A percentile compares a stretch with the other conserved stretches of the same genome.
Conservation (phyloP, 2,888 invertebrate species). For the Rhagonycha lutea region DNA sequence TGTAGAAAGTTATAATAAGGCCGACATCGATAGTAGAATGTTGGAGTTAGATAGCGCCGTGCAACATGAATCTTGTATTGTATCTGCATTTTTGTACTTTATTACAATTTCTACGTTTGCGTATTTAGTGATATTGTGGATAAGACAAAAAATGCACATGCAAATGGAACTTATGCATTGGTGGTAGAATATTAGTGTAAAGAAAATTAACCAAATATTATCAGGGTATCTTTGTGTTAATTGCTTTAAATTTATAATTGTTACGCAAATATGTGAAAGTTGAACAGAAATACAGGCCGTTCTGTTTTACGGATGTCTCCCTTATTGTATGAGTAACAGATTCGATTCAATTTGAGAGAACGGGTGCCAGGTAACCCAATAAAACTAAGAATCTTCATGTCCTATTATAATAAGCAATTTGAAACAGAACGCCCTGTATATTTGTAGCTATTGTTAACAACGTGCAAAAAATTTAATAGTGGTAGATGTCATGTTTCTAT, state of each 20-base stretch:
- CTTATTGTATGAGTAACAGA: background rate
- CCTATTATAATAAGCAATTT: background rate
- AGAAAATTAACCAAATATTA: constrained; percentile 19
- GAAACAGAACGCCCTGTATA: background rate
- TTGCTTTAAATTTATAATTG: background rate
- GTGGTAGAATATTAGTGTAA: constrained; percentile 44
- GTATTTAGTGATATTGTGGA: constrained; percentile 53
- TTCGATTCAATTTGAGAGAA: no score
- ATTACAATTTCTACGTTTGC: constrained; percentile 54
- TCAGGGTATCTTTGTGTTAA: constrained; percentile 26
- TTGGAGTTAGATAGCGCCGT: constrained; percentile 28
- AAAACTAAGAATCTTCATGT: no score
- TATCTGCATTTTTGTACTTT: constrained; percentile 54
- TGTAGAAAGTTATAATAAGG: constrained; percentile 48
- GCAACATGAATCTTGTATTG: constrained; percentile 50
- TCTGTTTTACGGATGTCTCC: background rate
- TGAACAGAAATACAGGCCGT: background rate
- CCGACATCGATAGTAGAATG: constrained; percentile 34
- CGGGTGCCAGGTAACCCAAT: no score
- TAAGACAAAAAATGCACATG: constrained; percentile 52
- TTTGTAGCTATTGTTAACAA: background rate
- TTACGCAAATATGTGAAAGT: background rate
- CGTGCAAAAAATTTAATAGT: background rate
- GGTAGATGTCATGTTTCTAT: background rate
- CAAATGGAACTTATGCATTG: constrained; percentile 54